Conservation (phyloP, 2,797 vertebrate species). For the Rhinichthys osculus region DNA sequence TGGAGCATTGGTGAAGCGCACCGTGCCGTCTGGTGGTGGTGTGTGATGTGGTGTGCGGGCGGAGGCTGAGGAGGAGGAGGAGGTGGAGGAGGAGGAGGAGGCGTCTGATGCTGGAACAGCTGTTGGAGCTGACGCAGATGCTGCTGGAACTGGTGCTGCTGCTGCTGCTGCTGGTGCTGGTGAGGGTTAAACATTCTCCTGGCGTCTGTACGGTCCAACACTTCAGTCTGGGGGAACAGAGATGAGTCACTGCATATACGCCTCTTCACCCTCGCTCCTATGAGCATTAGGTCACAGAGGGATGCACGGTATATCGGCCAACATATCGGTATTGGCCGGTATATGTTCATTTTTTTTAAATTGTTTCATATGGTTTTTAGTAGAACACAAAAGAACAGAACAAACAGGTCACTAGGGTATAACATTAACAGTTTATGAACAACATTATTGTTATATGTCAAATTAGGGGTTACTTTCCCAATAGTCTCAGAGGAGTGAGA, state of each 20-base stretch:
- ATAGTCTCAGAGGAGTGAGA: too few relatives aligned
- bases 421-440: too few relatives aligned
- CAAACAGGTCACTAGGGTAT: too few relatives aligned
- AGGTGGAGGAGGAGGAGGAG: slow-evolving; percentile 74
- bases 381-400: too few relatives aligned
- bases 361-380: too few relatives aligned
- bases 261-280: too few relatives aligned
- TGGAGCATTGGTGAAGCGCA: slow-evolving; percentile 42
- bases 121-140: slow-evolving; percentile 83
- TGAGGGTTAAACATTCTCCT: slow-evolving; percentile 84
- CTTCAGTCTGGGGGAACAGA: background rate
- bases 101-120: slow-evolving; percentile 82
- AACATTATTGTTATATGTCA: too few relatives aligned
- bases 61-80: slow-evolving; percentile 75
- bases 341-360: too few relatives aligned
- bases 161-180: slow-evolving; percentile 79
- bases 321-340: too few relatives aligned
- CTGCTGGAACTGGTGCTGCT: slow-evolving; percentile 82
- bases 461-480: too few relatives aligned
- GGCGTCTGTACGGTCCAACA: slow-evolving; percentile 9
- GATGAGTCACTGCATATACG: background rate
- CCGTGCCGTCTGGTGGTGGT: slow-evolving; percentile 82
- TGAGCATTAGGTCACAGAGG: too few relatives aligned
- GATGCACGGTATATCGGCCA: too few relatives aligned
- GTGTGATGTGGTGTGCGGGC: slow-evolving; percentile 78